These are phyloP conservation scores for Sesia apiformis DNA, from an alignment of 2,888 invertebrate genomes.

Conservation along the genomic window DNA sequence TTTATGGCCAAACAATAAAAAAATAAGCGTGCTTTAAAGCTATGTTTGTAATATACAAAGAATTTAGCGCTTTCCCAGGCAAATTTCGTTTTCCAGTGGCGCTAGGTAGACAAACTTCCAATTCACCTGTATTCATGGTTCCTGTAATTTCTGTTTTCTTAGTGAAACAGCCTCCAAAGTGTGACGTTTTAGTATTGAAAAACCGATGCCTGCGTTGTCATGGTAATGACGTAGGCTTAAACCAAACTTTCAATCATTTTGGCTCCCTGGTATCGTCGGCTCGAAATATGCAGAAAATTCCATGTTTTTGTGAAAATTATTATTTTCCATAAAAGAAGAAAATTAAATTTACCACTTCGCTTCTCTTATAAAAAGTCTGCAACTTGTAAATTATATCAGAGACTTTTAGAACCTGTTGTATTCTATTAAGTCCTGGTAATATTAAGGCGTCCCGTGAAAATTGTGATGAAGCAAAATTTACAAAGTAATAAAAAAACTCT, in stretches of 20 bases:
- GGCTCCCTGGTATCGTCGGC: constrained; percentile 32
- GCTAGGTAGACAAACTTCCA: no score
- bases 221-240: constrained; percentile 1
- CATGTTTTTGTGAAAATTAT: constrained; percentile 50
- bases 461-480: not conserved
- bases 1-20: not conserved
- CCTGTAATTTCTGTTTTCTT: constrained; percentile 22
- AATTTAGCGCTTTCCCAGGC: no score
- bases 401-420: not conserved
- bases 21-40: not conserved
- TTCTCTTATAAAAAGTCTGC: constrained; percentile 8
- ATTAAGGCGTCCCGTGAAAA: constrained; percentile 1
- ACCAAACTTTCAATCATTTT: constrained; percentile 16
- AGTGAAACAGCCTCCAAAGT: constrained; percentile 30
- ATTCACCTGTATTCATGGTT: not conserved
- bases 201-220: constrained; percentile 4
- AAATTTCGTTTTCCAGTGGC: no score
- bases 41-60: no score
- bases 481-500: not conserved
- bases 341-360: constrained; percentile 13
- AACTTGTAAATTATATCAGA: not conserved
- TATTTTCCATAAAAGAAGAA: constrained; percentile 16
- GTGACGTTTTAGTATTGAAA: constrained; percentile 25
- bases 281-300: constrained; percentile 67
- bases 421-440: constrained; percentile 4